A percentile compares a stretch with the other conserved stretches of the same genome.
phyloP scores from a whole-genome alignment of 2,888 invertebrate species.

The Rhingia campestris region DNA sequence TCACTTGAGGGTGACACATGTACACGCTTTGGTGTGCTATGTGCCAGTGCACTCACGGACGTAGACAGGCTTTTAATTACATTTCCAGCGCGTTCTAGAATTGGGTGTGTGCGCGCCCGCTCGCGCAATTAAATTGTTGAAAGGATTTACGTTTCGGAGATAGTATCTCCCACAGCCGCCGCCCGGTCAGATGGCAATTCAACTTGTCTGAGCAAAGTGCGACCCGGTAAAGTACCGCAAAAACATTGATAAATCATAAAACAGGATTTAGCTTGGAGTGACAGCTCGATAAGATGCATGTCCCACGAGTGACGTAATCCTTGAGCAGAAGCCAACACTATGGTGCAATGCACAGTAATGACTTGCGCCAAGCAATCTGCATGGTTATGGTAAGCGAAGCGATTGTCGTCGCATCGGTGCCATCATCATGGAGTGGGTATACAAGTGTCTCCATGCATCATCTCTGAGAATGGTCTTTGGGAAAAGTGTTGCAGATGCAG shows the following conservation, averaged over 20 bases:
- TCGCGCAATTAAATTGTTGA: conserved; percentile 34
- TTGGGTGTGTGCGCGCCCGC: conserved; percentile 7
- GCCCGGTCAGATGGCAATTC: conserved; percentile 11
- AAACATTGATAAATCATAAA: neutral
- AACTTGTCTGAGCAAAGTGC: conserved; percentile 5
- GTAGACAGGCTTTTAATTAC: conserved; percentile 39
- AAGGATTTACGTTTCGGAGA: conserved; percentile 36
- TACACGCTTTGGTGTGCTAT: neutral
- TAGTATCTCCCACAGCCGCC: neutral
- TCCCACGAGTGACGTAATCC: conserved; percentile 23
- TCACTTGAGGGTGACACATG: conserved; percentile 49
- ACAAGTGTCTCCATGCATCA: conserved; percentile 21
- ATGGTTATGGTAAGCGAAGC: neutral
- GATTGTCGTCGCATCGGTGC: conserved; percentile 11
- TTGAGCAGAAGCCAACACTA: neutral
- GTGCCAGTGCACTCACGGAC: conserved; percentile 13
- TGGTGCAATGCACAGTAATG: neutral
- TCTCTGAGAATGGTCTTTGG: conserved; percentile 10
- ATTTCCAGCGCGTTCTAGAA: conserved; percentile 3
- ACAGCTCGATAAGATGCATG: neutral
- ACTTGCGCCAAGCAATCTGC: neutral
- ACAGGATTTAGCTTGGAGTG: conserved; percentile 16
- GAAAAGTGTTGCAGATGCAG: conserved; percentile 38
- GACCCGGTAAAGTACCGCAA: conserved; percentile 1
- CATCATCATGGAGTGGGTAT: neutral